Base-by-base conservation (phyloP, 2,888 invertebrate genomes). In the Apamea epomidion region DNA sequence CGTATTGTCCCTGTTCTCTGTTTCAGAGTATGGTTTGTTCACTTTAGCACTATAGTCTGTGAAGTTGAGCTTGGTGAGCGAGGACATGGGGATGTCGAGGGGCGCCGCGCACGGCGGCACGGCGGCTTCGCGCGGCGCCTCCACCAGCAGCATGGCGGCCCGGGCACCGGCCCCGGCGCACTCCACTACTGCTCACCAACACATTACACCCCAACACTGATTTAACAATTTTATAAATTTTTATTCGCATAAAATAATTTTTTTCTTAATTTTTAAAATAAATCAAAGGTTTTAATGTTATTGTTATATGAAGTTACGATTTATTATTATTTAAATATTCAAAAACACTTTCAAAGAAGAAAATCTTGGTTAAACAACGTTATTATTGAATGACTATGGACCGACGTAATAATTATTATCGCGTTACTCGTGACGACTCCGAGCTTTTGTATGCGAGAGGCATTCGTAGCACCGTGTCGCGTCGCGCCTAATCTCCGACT, bases 121-220 rank as follows among this genome's bases (percentile, higher is more conserved):
- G 96, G 98, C 98, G 94, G 98, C 98, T 97, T 98, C 98, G 94
- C 98, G 97, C 92, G 98, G 98, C 92, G 98, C 97, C 97, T 98
- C 98, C 96, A 98, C 98, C 93, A 98, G 97, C 95, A 98, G 98
- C 98, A 98, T 98, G 95, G 97, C 97, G 96, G 97, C 95, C 95
- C 94, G 95, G 94, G 96, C 96, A 95, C 93, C 94, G 91, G 93
- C 91, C 91, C 92, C 92, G 91, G 92, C 90, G 89, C 91, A 92
- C 93, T 90, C 90, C 88, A 92, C 91, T 90, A 91, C 90, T 93
- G 93, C 93, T 95, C 91, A 94, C 92, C 93, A 94, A 92, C 92
- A 92, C 95, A 95, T 95, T 90, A 92, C 92, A 92, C 92, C 82
- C 89, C 77, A 80, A 76, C 91, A 91, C 91, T 88, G 79, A 85